Conservation (phyloP, 1,140 invertebrate species). For the Solen grandis region DNA sequence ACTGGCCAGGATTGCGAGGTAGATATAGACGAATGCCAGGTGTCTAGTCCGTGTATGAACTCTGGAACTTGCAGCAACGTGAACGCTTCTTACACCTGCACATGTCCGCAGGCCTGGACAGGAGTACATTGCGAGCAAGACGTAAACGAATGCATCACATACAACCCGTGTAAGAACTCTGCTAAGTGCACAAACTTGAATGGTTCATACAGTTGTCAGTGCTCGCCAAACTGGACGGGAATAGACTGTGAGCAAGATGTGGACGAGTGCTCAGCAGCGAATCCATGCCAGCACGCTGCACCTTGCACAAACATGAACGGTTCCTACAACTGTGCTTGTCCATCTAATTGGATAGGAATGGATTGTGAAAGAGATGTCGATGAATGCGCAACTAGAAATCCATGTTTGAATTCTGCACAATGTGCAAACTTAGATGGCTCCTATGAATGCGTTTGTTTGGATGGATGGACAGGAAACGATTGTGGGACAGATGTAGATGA, state of each 20-base stretch:
- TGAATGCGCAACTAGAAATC: too few relatives aligned
- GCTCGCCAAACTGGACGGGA: neutral
- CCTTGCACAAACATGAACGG: neutral
- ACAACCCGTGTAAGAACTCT: conserved; percentile 44
- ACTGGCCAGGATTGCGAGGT: conserved; percentile 17
- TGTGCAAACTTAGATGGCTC: too few relatives aligned
- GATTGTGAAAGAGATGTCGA: too few relatives aligned
- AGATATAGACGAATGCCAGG: conserved; percentile 29
- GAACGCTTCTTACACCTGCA: neutral
- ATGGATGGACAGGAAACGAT: conserved; percentile 4
- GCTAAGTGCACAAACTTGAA: conserved; percentile 45
- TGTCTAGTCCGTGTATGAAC: neutral
- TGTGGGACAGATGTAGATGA: conserved; percentile 46
- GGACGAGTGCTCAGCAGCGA: neutral
- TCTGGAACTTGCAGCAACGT: neutral
- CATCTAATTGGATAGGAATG: neutral
- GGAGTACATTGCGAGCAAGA: neutral
- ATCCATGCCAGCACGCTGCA: neutral
- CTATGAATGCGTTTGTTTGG: conserved; percentile 35
- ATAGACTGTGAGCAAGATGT: neutral
- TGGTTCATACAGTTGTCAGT: too few relatives aligned
- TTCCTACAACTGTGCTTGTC: neutral
- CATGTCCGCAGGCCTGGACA: neutral
- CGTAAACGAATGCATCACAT: neutral
- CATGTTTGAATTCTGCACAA: too few relatives aligned